A percentile compares a stretch with the other conserved stretches of the same genome.
Evolutionary conservation across 2,113 vertebrate genomes (phyloP).

Genomic region (Cyanoliseus patagonus): DNA sequence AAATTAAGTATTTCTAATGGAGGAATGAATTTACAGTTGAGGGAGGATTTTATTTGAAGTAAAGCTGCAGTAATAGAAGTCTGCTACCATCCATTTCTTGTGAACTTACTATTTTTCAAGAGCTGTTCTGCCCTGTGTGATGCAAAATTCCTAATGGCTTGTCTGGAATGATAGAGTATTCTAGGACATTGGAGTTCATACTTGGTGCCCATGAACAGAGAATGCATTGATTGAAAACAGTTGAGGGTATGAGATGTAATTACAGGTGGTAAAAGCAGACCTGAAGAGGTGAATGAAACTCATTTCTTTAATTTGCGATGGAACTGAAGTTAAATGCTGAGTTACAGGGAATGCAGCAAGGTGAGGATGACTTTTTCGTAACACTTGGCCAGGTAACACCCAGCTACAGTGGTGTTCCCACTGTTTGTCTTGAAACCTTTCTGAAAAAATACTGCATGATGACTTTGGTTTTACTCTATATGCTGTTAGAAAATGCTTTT

Average conservation of each 20-base stretch:
- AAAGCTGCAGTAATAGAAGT: background rate
- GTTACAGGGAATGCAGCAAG: background rate
- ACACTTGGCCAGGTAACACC: background rate
- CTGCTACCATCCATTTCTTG: background rate
- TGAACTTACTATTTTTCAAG: background rate
- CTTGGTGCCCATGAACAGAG: fast-evolving
- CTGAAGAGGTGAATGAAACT: background rate
- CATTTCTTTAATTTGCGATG: background rate
- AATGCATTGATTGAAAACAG: background rate
- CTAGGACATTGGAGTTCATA: fast-evolving
- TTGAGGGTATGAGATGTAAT: background rate
- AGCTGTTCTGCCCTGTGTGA: background rate
- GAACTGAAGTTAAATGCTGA: background rate
- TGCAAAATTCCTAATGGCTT: background rate
- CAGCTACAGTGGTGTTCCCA: background rate
- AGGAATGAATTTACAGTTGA: background rate
- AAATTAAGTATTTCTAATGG: background rate
- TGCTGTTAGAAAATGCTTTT: background rate
- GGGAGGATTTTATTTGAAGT: background rate
- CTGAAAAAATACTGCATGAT: background rate
- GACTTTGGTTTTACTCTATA: background rate
- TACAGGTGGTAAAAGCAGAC: background rate
- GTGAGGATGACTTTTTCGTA: background rate
- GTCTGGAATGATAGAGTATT: background rate
- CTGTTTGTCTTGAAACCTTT: background rate